phyloP scores from a whole-genome alignment of 2,888 invertebrate genomes.

The Sinopyrophorus schimmeli region DNA sequence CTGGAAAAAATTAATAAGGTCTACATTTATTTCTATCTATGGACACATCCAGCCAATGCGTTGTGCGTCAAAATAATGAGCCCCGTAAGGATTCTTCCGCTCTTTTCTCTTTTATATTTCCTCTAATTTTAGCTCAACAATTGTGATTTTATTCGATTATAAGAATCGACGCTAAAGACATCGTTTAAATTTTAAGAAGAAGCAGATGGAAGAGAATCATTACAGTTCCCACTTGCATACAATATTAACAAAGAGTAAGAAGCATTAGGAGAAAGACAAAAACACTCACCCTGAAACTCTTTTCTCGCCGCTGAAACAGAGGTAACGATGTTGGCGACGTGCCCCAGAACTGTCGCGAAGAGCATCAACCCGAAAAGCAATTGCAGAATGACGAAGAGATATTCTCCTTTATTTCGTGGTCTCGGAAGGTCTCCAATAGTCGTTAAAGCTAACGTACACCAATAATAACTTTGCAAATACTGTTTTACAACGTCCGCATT shows the following conservation, averaged over 20 bases:
- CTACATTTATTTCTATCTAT: constrained; percentile 36
- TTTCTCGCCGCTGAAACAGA: constrained; percentile 96
- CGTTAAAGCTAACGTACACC: constrained; percentile 95
- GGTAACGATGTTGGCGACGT: constrained; percentile 98
- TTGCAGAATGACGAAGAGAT: constrained; percentile 93
- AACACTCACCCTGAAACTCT: constrained; percentile 92
- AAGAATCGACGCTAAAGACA: no score
- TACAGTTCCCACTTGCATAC: no score
- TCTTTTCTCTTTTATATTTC: no score
- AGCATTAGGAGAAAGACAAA: no score
- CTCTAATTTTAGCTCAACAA: no score
- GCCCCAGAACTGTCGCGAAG: constrained; percentile 95
- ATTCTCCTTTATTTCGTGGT: constrained; percentile 92
- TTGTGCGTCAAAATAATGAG: constrained; percentile 37
- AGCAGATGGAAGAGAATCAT: no score
- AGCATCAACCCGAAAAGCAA: constrained; percentile 91
- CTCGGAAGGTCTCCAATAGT: constrained; percentile 92
- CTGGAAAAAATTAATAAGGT: no score
- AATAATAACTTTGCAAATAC: constrained; percentile 97
- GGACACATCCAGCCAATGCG: constrained; percentile 43
- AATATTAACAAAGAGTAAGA: no score
- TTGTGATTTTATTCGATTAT: no score
- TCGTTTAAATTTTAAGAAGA: no score
- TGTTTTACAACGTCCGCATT: constrained; percentile 89
- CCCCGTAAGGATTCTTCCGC: constrained; percentile 45